phyloP scores from a whole-genome alignment of 2,797 vertebrate genomes.

The Lacerta viridis region DNA sequence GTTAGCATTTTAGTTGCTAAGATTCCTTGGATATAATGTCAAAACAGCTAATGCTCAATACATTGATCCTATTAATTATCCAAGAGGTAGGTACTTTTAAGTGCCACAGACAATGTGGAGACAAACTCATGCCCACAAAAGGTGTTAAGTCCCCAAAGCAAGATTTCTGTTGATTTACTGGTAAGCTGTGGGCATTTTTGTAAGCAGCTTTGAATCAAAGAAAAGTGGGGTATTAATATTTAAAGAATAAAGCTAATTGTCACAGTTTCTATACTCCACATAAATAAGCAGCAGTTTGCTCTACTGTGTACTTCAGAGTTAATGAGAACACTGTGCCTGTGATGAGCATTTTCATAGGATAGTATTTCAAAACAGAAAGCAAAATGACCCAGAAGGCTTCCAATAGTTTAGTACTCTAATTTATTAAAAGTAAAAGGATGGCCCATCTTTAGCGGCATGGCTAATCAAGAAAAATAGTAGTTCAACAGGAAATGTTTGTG shows the following conservation, averaged over 20 bases:
- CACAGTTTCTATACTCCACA: not conserved
- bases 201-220: not conserved
- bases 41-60: not conserved
- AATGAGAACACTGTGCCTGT: not conserved
- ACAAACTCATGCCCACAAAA: slow-evolving; percentile 22
- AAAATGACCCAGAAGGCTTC: slow-evolving; percentile 34
- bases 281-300: not conserved
- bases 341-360: slow-evolving; percentile 41
- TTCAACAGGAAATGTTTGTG: slow-evolving; percentile 48
- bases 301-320: slow-evolving; percentile 20
- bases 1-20: slow-evolving; percentile 42
- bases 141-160: slow-evolving; percentile 9
- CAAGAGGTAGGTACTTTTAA: slow-evolving; percentile 42
- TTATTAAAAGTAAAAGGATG: slow-evolving; percentile 12
- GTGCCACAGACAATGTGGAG: slow-evolving; percentile 45
- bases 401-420: slow-evolving; percentile 34
- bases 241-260: not conserved
- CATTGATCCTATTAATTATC: slow-evolving; percentile 1
- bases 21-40: slow-evolving; percentile 15
- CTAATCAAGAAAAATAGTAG: not conserved
- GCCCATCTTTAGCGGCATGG: slow-evolving; percentile 1
- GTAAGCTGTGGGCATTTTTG: not conserved
- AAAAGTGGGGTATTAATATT: not conserved
- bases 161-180: slow-evolving; percentile 41
- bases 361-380: slow-evolving; percentile 20